phyloP scores from a whole-genome alignment of 2,888 invertebrate species.

The Ormyrus nitidulus region DNA sequence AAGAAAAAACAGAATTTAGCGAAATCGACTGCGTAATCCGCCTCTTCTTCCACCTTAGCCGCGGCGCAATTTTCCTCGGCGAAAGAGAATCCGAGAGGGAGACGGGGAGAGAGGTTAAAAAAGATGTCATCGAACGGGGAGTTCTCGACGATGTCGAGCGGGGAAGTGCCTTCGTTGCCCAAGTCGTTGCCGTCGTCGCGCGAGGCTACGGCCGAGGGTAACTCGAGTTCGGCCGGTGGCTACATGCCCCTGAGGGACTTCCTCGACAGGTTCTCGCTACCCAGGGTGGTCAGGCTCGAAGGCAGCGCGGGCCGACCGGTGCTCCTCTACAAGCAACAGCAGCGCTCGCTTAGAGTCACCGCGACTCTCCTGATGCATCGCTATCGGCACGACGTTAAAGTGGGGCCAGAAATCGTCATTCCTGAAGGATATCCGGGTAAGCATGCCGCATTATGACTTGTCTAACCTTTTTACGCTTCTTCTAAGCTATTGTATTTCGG shows the following conservation, averaged over 20 bases:
- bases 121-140: slow-evolving; percentile 70
- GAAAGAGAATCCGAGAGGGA: neutral
- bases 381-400: slow-evolving; percentile 76
- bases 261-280: slow-evolving; percentile 74
- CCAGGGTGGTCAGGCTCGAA: slow-evolving; percentile 73
- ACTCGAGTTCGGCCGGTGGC: slow-evolving; percentile 67
- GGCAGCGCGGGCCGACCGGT: slow-evolving; percentile 75
- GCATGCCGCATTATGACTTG: slow-evolving; percentile 53
- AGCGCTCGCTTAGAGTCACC: slow-evolving; percentile 71
- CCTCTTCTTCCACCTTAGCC: neutral
- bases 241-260: slow-evolving; percentile 73
- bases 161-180: slow-evolving; percentile 71
- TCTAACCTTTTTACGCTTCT: too few species aligned
- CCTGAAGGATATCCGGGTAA: slow-evolving; percentile 77
- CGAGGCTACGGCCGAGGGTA: slow-evolving; percentile 71
- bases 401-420: slow-evolving; percentile 76
- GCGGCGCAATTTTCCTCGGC: neutral
- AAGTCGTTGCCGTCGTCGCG: slow-evolving; percentile 72
- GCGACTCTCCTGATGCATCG: slow-evolving; percentile 76
- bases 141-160: slow-evolving; percentile 73
- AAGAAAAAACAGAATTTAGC: too few species aligned
- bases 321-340: slow-evolving; percentile 73
- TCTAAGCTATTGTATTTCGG: too few species aligned
- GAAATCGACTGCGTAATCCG: neutral
- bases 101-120: neutral